A percentile compares a stretch with the other conserved stretches of the same genome.
These are phyloP conservation scores for Callosobruchus maculatus DNA, from an alignment of 2,888 invertebrate species.

Conservation along the genomic window DNA sequence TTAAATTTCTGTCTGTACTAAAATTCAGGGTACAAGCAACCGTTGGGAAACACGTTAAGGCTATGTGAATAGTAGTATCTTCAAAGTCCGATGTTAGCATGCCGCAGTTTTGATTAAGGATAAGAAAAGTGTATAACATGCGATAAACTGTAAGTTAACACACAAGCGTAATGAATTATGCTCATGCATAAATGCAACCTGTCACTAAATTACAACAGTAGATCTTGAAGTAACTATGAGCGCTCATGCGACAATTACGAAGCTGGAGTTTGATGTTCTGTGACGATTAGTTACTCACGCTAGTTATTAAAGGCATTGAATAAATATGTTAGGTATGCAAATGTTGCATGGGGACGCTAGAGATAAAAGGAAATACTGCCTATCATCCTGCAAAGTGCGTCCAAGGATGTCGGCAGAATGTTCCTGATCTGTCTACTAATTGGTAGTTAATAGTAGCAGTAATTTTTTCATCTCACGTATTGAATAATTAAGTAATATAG, in stretches of 20 bases:
- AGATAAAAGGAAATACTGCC: no score
- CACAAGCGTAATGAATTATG: neutral
- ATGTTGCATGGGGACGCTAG: no score
- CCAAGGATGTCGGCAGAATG: no score
- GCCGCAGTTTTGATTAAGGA: neutral
- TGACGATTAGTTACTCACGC: neutral
- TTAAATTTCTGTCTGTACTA: no score
- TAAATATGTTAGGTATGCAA: neutral
- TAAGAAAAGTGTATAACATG: neutral
- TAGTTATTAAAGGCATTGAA: neutral
- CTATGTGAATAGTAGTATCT: no score
- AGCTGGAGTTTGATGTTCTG: neutral
- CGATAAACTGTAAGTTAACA: neutral
- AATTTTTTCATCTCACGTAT: no score
- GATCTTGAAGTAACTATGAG: neutral
- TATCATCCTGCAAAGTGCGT: no score
- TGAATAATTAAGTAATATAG: no score
- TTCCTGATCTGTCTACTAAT: no score
- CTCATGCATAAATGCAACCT: neutral
- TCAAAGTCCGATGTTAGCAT: neutral
- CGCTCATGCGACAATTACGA: neutral
- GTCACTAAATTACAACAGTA: neutral
- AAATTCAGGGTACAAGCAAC: no score
- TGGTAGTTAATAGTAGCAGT: no score
- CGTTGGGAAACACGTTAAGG: no score